Evolutionary conservation across 2,888 invertebrate species (phyloP).

Genomic region (Galerucella nymphaeae): DNA sequence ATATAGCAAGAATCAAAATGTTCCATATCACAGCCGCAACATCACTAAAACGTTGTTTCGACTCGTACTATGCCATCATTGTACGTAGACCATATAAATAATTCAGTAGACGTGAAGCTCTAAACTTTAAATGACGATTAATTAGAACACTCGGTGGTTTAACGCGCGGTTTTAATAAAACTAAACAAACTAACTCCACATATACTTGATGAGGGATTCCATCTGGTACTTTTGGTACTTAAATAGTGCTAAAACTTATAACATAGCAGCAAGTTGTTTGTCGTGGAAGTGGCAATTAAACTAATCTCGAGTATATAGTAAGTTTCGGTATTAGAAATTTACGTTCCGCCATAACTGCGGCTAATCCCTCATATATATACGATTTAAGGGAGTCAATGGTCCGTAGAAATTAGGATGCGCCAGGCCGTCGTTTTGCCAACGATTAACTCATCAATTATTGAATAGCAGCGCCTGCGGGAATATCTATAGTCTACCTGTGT

Average conservation of each 20-base stretch:
- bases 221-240: constrained; percentile 43
- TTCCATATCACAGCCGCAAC: no score
- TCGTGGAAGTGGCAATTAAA: constrained; percentile 55
- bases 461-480: constrained; percentile 3
- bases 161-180: constrained; percentile 48
- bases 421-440: constrained; percentile 26
- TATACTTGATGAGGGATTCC: constrained; percentile 52
- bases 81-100: constrained; percentile 16
- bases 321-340: constrained; percentile 54
- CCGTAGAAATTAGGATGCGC: constrained; percentile 56
- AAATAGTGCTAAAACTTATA: constrained; percentile 49
- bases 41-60: background rate
- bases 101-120: constrained; percentile 33
- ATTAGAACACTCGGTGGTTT: constrained; percentile 45
- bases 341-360: constrained; percentile 55
- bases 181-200: constrained; percentile 52
- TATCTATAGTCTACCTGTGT: background rate
- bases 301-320: constrained; percentile 56
- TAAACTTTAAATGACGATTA: constrained; percentile 50
- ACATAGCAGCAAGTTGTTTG: constrained; percentile 52
- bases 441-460: constrained; percentile 32
- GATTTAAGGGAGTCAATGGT: constrained; percentile 55
- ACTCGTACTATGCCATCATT: background rate
- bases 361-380: constrained; percentile 54
- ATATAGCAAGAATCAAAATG: no score